Evolutionary conservation across 1,140 invertebrate genomes (phyloP).

Genomic region (Alviniconcha marisindica): DNA sequence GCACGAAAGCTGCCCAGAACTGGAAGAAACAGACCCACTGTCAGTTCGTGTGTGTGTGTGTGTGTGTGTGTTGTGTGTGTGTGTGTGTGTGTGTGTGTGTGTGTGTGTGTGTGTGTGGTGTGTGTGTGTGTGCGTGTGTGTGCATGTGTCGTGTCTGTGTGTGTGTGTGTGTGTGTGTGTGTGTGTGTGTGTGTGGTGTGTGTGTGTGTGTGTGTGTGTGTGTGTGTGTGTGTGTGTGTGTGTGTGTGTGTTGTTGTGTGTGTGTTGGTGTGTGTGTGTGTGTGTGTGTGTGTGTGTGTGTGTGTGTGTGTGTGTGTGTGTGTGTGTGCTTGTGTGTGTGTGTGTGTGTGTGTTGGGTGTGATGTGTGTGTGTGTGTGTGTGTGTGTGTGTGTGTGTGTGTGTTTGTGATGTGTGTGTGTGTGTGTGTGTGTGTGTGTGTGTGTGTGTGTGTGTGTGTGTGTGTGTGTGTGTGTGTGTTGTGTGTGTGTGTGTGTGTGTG

Average conservation of each 20-base stretch:
- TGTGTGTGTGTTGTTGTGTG: background rate
- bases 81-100: background rate
- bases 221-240: constrained; percentile 17
- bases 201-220: constrained; percentile 1
- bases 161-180: constrained; percentile 1
- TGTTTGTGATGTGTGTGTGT: background rate
- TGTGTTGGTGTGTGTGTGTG: no score
- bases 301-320: background rate
- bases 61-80: background rate
- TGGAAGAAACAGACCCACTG: constrained; percentile 71
- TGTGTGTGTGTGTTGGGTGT: no score
- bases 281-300: background rate
- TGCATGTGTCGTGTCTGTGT: background rate
- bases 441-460: background rate
- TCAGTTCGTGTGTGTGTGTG: background rate
- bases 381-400: background rate
- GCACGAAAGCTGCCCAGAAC: constrained; percentile 93
- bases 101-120: background rate
- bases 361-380: background rate
- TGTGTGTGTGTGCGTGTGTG: background rate
- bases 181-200: background rate
- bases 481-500: no score
- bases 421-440: background rate
- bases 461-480: no score
- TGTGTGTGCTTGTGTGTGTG: background rate